Evolutionary conservation across 2,888 invertebrate species (phyloP), one percentile per base, ranked within the genome.

Genomic region (Sinelater perroti): DNA sequence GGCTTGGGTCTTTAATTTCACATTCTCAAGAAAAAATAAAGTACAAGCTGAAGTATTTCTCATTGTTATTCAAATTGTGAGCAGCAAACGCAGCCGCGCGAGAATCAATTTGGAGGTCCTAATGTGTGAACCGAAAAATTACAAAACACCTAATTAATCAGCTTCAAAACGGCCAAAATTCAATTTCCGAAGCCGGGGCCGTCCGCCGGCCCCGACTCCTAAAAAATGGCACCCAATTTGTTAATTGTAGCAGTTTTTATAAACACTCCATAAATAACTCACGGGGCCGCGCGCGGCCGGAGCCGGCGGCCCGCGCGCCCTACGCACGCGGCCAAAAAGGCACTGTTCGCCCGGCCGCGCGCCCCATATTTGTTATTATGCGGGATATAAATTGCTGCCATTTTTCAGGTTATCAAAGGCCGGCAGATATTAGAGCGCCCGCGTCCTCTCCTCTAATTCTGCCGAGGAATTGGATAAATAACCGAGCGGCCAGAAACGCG

Each of bases 191-290:
- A 56, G 56, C 46, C 46, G 51, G 45, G 52, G 58, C 36, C 56
- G 56, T 55, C 40, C 46, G 53, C 51, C 53, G 52, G 52, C 17
- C 50, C 40, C 36, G 38, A 38, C 57, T 40, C 50, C 55, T 51
- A 44, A 59, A 57, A 63, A 60, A 63, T 65, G 54, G 46, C 35
- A 58, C 45, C 62, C 53, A 65, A 66, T 67, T 67, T 67, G 66
- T 66, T 65, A 67, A 66, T 66, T 67, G 66, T 67, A 67, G 62
- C 65, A 65, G 60, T 66, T 67, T 65, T 63, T 64, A 67, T 65
- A 66, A 65, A 65, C 63, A 64, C 54, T 52, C 59, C 47, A 64
- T 66, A 66, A 66, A 67, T 66, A 64, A 66, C 64, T 52, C 56
- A 56, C 62, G 57, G 46, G 18, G 20, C 38, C 45, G 20, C 38